Conservation (phyloP, 2,797 vertebrate species). For the Cottoperca gobio region DNA sequence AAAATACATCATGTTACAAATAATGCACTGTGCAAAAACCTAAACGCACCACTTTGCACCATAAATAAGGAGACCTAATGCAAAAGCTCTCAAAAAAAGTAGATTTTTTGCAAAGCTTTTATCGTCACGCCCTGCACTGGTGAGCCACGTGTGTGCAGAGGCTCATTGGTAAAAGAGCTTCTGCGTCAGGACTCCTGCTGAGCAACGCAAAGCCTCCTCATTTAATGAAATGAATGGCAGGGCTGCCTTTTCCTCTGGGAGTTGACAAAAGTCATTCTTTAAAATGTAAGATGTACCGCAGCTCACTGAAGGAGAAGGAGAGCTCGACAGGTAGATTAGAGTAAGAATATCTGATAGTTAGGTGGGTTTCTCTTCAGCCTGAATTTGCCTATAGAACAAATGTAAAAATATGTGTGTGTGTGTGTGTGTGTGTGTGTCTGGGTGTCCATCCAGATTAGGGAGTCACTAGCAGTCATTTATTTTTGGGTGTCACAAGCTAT, state of each 20-base stretch:
- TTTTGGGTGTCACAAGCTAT: slow-evolving; percentile 57
- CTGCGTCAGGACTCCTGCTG: background rate
- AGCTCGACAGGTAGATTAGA: background rate
- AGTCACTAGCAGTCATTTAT: slow-evolving; percentile 34
- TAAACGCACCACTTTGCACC: too few relatives aligned
- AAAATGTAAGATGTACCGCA: background rate
- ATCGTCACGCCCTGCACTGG: too few relatives aligned
- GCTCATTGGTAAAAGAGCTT: too few relatives aligned
- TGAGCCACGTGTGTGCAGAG: too few relatives aligned
- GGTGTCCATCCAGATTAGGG: background rate
- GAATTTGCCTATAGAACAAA: background rate
- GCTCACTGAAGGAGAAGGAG: background rate
- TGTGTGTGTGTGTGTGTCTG: slow-evolving; percentile 9
- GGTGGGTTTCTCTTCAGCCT: background rate
- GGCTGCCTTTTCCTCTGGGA: background rate
- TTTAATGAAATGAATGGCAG: background rate
- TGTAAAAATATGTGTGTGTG: slow-evolving; percentile 1
- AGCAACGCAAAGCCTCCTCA: background rate
- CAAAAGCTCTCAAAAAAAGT: too few relatives aligned
- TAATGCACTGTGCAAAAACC: too few relatives aligned
- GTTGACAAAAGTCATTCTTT: background rate
- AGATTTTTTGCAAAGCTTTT: too few relatives aligned
- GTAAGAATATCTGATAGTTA: background rate
- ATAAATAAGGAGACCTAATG: too few relatives aligned
- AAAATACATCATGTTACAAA: too few relatives aligned